These are phyloP conservation scores for Wiebesia pumilae DNA, from an alignment of 1,140 invertebrate species.

Conservation along the genomic window DNA sequence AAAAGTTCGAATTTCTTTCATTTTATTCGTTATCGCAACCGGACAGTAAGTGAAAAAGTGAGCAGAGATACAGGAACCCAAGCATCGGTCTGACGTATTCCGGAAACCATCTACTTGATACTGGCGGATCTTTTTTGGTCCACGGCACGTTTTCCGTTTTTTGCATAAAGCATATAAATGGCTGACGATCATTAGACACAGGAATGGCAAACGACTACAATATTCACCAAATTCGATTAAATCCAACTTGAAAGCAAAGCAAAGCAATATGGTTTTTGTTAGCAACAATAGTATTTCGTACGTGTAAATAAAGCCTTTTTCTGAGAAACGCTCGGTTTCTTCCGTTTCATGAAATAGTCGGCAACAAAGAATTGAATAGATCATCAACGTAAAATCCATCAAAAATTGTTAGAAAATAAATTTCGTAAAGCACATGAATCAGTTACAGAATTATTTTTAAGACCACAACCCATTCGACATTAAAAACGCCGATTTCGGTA, in stretches of 20 bases:
- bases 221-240: no score
- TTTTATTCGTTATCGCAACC: background rate
- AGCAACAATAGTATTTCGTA: no score
- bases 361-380: background rate
- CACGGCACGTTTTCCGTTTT: conserved; percentile 12
- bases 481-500: conserved; percentile 28
- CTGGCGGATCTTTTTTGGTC: background rate
- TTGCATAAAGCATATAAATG: background rate
- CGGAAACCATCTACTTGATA: conserved; percentile 16
- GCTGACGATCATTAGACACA: background rate
- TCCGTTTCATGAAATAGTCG: background rate
- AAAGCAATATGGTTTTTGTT: no score
- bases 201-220: background rate
- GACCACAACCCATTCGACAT: conserved; percentile 21
- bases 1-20: background rate
- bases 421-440: conserved; percentile 9
- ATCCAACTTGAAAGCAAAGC: no score
- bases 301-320: no score
- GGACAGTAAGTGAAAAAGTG: background rate
- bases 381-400: background rate
- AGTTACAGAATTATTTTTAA: conserved; percentile 12
- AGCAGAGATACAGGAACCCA: background rate
- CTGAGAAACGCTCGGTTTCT: background rate
- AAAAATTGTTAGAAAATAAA: conserved; percentile 19
- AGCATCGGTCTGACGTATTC: conserved; percentile 21